Base-by-base conservation (phyloP, 2,888 invertebrate species). In the Heteromurus nitidus region DNA sequence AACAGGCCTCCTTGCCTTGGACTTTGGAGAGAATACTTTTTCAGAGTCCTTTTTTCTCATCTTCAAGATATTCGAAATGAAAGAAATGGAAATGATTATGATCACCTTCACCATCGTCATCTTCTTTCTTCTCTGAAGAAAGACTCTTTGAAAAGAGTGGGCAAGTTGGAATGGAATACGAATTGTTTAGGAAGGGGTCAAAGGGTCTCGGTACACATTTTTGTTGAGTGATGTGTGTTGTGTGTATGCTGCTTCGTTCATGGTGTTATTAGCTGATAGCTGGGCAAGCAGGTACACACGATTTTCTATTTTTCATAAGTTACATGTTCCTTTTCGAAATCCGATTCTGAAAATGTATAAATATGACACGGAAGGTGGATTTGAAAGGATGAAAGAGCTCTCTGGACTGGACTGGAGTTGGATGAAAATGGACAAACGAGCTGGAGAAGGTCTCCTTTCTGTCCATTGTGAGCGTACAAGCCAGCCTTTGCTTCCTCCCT, bases 361-460 rank as follows among this genome's bases (percentile, higher is more conserved):
- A 36, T 24, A 53, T 53, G 16, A 28, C 42, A 50, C 18, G 36
- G 42, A 13, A 42, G 20, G n/a, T 47, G 44, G 44, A 42, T 60
- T n/a, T n/a, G 72, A 30, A 60, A 24, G 50, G 72, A 60, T 31
- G 74, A 65, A 75, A 31, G 58, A 1, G 31, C 22, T 16, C 24
- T 28, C 28, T 31, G 36, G 69, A n/a, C n/a, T n/a, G n/a, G n/a
- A n/a, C n/a, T n/a, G n/a, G n/a, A n/a, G n/a, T 18, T 42, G 20
- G 73, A 80, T 73, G 70, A 55, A 80, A 73, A 80, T 73, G 80
- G 80, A 80, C 80, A 80, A 80, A 73, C 60, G 77, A 77, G 77
- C 60, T 67, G 20, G 55, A n/a, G n/a, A n/a, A n/a, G 50, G 22
- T 26, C 22, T 22, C n/a, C 20, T 50, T 50, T 50, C n/a, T 50